Percentiles rank a stretch among this genome's conserved stretches.
These are phyloP conservation scores for Aporophyla lueneburgensis DNA, from an alignment of 2,888 invertebrate species.

Conservation along the genomic window DNA sequence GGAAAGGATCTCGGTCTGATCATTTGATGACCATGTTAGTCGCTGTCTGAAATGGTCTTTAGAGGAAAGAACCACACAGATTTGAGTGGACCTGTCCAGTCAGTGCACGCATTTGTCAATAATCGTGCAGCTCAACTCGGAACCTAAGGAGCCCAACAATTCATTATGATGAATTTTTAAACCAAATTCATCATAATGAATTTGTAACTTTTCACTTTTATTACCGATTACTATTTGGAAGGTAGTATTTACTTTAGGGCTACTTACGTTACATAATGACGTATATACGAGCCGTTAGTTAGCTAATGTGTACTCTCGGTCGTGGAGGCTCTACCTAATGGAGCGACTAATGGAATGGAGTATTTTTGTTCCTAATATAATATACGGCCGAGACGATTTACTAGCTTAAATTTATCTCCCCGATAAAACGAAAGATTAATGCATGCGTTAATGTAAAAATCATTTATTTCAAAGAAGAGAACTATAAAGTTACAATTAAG, in stretches of 20 bases:
- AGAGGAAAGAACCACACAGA: no score
- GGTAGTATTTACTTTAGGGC: constrained; percentile 5
- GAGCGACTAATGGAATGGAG: constrained; percentile 63
- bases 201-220: background rate
- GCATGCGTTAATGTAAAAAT: constrained; percentile 30
- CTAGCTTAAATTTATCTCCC: constrained; percentile 43
- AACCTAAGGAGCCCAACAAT: no score
- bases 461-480: constrained; percentile 18
- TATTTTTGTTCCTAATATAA: constrained; percentile 54
- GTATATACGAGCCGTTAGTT: constrained; percentile 41
- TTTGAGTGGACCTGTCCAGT: no score
- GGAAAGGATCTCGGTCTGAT: no score
- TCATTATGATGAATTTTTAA: no score
- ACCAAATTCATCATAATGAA: background rate
- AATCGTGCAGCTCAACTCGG: no score
- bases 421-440: constrained; percentile 39
- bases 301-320: constrained; percentile 56
- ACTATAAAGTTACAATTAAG: background rate
- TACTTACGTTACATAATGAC: constrained; percentile 2
- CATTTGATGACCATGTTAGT: no score
- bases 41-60: no score
- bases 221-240: background rate
- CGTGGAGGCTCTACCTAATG: constrained; percentile 53
- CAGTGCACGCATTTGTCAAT: no score
- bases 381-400: constrained; percentile 46